phyloP scores from a whole-genome alignment of 1,140 invertebrate species.

The Gyrodactylus salaris region DNA sequence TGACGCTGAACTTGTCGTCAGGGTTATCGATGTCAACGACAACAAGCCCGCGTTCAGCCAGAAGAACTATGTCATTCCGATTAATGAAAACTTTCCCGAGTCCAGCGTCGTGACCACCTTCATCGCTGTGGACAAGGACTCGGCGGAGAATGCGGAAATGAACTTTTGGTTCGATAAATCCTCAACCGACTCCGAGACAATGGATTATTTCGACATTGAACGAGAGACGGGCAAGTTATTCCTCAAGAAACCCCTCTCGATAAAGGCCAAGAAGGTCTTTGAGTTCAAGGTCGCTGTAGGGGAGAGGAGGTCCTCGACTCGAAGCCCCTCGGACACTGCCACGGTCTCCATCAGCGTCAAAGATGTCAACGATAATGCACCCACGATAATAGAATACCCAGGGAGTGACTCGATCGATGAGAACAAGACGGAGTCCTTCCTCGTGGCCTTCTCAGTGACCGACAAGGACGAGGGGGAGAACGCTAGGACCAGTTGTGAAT shows the following conservation, averaged over 20 bases:
- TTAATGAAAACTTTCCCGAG: background rate
- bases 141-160: background rate
- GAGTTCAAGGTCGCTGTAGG: background rate
- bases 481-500: background rate
- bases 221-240: background rate
- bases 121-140: background rate
- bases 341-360: background rate
- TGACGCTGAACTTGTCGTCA: background rate
- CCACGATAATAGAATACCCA: background rate
- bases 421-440: background rate
- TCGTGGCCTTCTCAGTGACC: background rate
- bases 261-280: background rate
- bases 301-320: background rate
- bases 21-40: background rate
- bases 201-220: background rate
- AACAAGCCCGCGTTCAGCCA: background rate
- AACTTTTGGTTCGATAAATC: background rate
- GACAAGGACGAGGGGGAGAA: background rate
- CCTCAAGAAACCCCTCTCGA: background rate
- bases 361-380: background rate
- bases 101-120: background rate
- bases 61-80: background rate
- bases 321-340: background rate
- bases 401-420: background rate
- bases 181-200: background rate